Conservation (phyloP, 2,888 invertebrate species). For the Cephus rjabovi region DNA sequence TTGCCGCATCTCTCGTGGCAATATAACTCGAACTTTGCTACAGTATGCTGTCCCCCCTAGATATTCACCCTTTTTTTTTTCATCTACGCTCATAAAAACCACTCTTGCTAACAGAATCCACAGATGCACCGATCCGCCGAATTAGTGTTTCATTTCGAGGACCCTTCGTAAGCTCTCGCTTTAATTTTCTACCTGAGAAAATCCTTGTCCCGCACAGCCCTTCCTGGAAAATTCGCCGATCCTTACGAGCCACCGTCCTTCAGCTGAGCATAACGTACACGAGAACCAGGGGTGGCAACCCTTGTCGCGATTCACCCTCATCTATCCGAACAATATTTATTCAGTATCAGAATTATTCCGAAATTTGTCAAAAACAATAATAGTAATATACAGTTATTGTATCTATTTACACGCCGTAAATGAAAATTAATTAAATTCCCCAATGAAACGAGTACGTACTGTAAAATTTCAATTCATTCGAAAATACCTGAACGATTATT, state of each 20-base stretch:
- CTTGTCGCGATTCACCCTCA: neutral
- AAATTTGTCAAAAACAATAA: neutral
- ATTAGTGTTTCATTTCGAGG: constrained; percentile 54
- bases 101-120: constrained; percentile 34
- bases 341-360: neutral
- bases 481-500: neutral
- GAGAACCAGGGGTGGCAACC: neutral
- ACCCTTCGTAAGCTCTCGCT: constrained; percentile 46
- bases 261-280: neutral
- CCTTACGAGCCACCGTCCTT: constrained; percentile 28
- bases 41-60: constrained; percentile 21
- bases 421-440: neutral
- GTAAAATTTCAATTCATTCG: neutral
- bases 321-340: neutral
- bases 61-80: constrained; percentile 20
- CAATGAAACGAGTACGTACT: neutral
- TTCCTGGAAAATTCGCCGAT: constrained; percentile 32
- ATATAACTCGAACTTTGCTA: constrained; percentile 37
- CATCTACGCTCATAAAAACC: constrained; percentile 24
- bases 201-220: constrained; percentile 30
- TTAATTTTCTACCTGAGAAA: constrained; percentile 60
- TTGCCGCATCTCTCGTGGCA: constrained; percentile 35
- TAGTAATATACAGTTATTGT: neutral
- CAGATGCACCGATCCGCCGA: constrained; percentile 51
- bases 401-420: neutral